Conservation (phyloP, 92 coral and sea anemone genomes). For the Phenganax marumi region DNA sequence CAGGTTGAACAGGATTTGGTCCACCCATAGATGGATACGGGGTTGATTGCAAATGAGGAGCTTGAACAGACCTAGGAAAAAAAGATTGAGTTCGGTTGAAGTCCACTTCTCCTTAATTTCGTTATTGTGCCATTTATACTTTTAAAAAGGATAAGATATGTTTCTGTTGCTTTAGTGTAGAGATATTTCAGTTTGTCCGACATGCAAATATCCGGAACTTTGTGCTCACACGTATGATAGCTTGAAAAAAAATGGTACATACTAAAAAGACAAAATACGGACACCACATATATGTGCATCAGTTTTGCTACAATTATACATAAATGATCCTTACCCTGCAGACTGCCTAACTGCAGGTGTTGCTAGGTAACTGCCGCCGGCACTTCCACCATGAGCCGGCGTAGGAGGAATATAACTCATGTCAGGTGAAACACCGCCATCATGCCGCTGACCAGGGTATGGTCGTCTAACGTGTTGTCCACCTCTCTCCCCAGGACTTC, state of each 20-base stretch:
- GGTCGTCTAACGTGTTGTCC: slow-evolving; percentile 8
- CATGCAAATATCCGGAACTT: too few relatives aligned
- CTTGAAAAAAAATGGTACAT: too few relatives aligned
- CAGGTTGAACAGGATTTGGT: slow-evolving; percentile 78
- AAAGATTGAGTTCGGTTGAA: neutral
- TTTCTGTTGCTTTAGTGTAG: too few relatives aligned
- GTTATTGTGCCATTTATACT: too few relatives aligned
- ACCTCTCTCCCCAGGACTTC: slow-evolving; percentile 3
- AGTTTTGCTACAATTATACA: neutral
- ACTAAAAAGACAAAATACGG: neutral
- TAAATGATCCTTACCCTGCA: slow-evolving; percentile 33
- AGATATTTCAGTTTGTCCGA: too few relatives aligned
- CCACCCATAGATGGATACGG: slow-evolving; percentile 74
- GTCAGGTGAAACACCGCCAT: slow-evolving; percentile 35
- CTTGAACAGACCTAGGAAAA: slow-evolving; percentile 23
- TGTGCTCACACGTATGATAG: too few relatives aligned
- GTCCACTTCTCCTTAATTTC: neutral
- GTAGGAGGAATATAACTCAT: slow-evolving; percentile 58
- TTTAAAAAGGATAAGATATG: too few relatives aligned
- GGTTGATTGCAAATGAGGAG: slow-evolving; percentile 62
- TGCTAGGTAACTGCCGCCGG: slow-evolving; percentile 69
- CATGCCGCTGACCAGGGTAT: slow-evolving; percentile 24
- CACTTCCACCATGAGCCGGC: slow-evolving; percentile 62
- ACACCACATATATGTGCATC: neutral
- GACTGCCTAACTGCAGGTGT: slow-evolving; percentile 66